phyloP scores from a whole-genome alignment of 2,888 invertebrate genomes.

The Nineta flava region DNA sequence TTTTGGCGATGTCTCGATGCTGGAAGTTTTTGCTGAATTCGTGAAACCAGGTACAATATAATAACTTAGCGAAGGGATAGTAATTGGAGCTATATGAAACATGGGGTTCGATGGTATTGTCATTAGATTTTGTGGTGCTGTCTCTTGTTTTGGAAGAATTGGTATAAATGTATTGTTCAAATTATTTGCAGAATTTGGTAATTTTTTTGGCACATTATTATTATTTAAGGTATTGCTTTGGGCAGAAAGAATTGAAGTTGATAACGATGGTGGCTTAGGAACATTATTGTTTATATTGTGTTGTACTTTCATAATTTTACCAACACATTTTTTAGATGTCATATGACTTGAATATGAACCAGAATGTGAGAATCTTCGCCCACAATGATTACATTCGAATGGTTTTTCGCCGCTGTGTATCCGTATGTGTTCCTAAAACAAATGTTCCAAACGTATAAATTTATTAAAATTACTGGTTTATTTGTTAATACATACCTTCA shows the following conservation, averaged over 20 bases:
- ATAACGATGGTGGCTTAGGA: conserved; percentile 27
- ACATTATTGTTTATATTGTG: conserved; percentile 26
- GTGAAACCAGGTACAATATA: conserved; percentile 32
- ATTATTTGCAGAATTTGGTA: conserved; percentile 18
- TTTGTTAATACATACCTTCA: conserved; percentile 37
- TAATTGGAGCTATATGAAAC: conserved; percentile 30
- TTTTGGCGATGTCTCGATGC: conserved; percentile 13
- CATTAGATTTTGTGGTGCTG: conserved; percentile 35
- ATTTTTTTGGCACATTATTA: conserved; percentile 15
- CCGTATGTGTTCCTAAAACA: conserved; percentile 78
- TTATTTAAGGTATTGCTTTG: conserved; percentile 26
- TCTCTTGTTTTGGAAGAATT: conserved; percentile 53
- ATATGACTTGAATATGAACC: conserved; percentile 99
- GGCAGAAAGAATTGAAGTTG: conserved; percentile 16
- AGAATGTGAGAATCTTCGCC: conserved; percentile 97
- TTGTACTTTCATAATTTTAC: conserved; percentile 26
- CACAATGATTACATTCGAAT: conserved; percentile 94
- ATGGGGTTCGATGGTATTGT: conserved; percentile 23
- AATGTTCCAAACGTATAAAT: neutral
- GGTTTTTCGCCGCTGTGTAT: conserved; percentile 99
- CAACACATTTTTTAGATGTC: conserved; percentile 98
- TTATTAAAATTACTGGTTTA: neutral
- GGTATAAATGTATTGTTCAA: conserved; percentile 52
- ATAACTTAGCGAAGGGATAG: conserved; percentile 24
- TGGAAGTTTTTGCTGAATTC: conserved; percentile 14